Evolutionary conservation across 2,113 vertebrate species (phyloP).

Genomic region (Phyllopteryx taeniolatus): DNA sequence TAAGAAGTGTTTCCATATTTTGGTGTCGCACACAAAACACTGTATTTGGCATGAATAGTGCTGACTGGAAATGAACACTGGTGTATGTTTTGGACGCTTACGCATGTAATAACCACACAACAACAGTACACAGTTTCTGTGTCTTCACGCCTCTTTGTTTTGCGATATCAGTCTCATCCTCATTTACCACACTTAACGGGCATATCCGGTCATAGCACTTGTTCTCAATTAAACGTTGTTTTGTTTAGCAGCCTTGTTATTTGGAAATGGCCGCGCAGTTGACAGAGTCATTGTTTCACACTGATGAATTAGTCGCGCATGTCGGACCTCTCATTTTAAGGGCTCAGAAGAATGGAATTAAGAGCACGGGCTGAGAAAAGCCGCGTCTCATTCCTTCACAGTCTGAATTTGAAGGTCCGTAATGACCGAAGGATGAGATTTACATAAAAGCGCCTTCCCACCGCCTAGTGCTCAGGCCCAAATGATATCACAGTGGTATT

Average conservation of each 20-base stretch:
- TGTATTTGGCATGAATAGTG: slow-evolving; percentile 35
- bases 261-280: slow-evolving; percentile 12
- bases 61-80: slow-evolving; percentile 55
- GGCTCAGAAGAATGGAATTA: neutral
- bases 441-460: neutral
- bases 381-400: neutral
- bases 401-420: no score
- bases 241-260: slow-evolving; percentile 4
- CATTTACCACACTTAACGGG: neutral
- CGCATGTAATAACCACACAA: neutral
- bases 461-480: neutral
- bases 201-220: slow-evolving; percentile 25
- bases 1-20: slow-evolving; percentile 74
- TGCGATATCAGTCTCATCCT: neutral
- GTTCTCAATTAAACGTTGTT: slow-evolving; percentile 17
- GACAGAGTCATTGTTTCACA: slow-evolving; percentile 4
- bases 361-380: neutral
- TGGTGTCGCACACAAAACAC: slow-evolving; percentile 62
- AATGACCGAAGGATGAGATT: no score
- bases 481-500: neutral
- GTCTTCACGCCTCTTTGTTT: neutral
- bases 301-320: neutral
- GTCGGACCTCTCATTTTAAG: neutral
- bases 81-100: slow-evolving; percentile 36
- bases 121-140: neutral